phyloP scores from a whole-genome alignment of 2,113 vertebrate species.

The Lepus europaeus region DNA sequence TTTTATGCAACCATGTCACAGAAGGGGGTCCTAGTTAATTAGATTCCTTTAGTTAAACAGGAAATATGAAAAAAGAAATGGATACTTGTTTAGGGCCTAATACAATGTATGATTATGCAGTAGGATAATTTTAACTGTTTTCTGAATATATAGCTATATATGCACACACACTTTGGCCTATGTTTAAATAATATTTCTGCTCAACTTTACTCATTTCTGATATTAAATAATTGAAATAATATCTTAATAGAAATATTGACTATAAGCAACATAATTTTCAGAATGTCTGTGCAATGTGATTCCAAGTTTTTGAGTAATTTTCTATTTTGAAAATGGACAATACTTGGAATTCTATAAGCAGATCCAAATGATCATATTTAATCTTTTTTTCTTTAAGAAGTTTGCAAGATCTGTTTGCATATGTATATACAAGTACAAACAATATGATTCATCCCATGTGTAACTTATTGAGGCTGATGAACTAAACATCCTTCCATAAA shows the following conservation, averaged over 20 bases:
- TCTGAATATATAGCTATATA: accelerated
- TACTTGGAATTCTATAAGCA: not conserved
- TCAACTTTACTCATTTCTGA: conserved; percentile 51
- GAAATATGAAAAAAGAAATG: conserved; percentile 75
- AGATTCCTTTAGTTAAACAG: conserved; percentile 84
- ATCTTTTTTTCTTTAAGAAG: not conserved
- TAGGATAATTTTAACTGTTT: conserved; percentile 10
- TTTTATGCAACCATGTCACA: conserved; percentile 82
- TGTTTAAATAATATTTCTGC: conserved; percentile 23
- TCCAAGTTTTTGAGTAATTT: not conserved
- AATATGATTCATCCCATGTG: not conserved
- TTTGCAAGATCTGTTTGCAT: not conserved
- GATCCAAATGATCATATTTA: not conserved
- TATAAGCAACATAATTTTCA: conserved; percentile 3
- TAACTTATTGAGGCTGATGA: not conserved
- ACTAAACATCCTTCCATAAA: not conserved
- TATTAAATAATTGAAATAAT: conserved; percentile 2
- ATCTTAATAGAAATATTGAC: not conserved
- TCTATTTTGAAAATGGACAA: not conserved
- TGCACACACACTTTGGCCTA: conserved; percentile 49
- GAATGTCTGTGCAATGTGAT: not conserved
- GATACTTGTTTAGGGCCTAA: conserved; percentile 67
- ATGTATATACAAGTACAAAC: not conserved
- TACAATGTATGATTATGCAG: conserved; percentile 52
- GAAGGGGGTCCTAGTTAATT: conserved; percentile 83